Evolutionary conservation across 1,140 invertebrate genomes (phyloP).

Genomic region (Drosophila orosa): DNA sequence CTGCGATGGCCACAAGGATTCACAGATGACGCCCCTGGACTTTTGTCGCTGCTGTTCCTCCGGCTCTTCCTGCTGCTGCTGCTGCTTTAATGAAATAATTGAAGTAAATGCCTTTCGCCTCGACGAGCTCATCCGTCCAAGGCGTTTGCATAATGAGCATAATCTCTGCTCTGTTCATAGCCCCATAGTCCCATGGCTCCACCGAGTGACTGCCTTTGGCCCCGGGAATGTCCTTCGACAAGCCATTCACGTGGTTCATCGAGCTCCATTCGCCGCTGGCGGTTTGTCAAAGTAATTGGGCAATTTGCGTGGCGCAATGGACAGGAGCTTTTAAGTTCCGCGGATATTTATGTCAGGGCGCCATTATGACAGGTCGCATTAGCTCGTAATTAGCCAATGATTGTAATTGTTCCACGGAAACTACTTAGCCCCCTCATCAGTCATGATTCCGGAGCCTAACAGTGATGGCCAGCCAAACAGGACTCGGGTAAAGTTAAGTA

Average conservation of each 20-base stretch:
- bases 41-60: constrained; percentile 18
- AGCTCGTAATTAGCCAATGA: constrained; percentile 41
- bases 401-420: constrained; percentile 24
- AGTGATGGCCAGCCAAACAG: too few relatives aligned
- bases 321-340: constrained; percentile 34
- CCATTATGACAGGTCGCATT: constrained; percentile 42
- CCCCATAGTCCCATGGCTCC: not conserved
- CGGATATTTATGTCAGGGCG: constrained; percentile 26
- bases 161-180: constrained; percentile 28
- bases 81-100: constrained; percentile 72
- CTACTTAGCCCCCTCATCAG: constrained; percentile 30
- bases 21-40: constrained; percentile 44
- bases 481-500: not conserved
- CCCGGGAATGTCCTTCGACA: constrained; percentile 7
- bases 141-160: constrained; percentile 58
- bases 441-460: constrained; percentile 3
- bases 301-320: constrained; percentile 22
- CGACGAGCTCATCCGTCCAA: constrained; percentile 31
- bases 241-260: constrained; percentile 26
- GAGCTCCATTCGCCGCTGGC: constrained; percentile 9
- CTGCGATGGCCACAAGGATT: constrained; percentile 33
- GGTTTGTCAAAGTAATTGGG: constrained; percentile 59
- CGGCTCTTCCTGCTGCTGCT: not conserved
- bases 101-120: constrained; percentile 65
- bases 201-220: not conserved